Evolutionary conservation across 2,113 vertebrate species (phyloP).

Genomic region (Romanogobio albipinnatus): DNA sequence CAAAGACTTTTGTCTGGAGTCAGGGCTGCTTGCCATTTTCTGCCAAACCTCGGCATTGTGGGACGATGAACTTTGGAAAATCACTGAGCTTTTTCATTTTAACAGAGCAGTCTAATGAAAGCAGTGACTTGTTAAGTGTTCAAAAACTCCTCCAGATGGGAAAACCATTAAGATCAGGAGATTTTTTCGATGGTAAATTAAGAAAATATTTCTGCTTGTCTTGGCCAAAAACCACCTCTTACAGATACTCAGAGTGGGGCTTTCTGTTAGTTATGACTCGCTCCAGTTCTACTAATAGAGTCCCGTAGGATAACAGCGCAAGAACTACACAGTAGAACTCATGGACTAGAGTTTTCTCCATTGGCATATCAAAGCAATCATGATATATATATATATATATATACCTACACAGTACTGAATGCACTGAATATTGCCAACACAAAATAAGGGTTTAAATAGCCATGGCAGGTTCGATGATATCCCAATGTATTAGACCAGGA

Average conservation of each 20-base stretch:
- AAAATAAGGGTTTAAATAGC: not conserved
- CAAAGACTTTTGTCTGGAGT: slow-evolving; percentile 54
- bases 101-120: slow-evolving; percentile 53
- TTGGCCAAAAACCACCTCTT: slow-evolving; percentile 56
- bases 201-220: slow-evolving; percentile 60
- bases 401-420: not conserved
- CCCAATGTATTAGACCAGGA: too few relatives aligned
- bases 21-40: slow-evolving; percentile 38
- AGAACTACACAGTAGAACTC: slow-evolving; percentile 11
- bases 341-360: not conserved
- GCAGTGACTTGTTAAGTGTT: slow-evolving; percentile 56
- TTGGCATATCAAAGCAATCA: slow-evolving; percentile 2
- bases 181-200: slow-evolving; percentile 59
- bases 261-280: slow-evolving; percentile 45
- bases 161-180: slow-evolving; percentile 56
- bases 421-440: not conserved
- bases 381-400: too few relatives aligned
- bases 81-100: slow-evolving; percentile 52
- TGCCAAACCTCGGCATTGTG: slow-evolving; percentile 43
- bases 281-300: slow-evolving; percentile 48
- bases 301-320: slow-evolving; percentile 40
- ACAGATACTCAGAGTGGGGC: slow-evolving; percentile 51
- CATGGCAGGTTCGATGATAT: too few relatives aligned
- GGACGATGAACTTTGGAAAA: slow-evolving; percentile 49
- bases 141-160: slow-evolving; percentile 53